Base-by-base conservation (phyloP, 2,888 invertebrate genomes). In the Hololepta plana region DNA sequence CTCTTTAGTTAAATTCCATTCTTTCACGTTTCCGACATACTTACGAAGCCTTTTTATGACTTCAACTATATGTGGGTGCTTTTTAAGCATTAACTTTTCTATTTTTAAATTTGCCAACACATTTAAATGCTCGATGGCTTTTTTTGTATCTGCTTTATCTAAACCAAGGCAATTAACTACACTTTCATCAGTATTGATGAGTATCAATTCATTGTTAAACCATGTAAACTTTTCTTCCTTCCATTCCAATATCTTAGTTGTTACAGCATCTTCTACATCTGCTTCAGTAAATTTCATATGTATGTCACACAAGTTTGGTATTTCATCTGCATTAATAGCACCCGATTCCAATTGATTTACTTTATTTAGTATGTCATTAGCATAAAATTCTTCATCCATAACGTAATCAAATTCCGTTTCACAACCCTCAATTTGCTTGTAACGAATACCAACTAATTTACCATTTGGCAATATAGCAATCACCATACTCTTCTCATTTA, bases 11-110 rank as follows among this genome's bases (percentile, higher is more conserved):
- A 72, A 57, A 37, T 72, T 70, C 84, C 84, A 84, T 9, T 71
- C 64, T 4, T 67, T 62, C 2, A 72, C 55, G 51, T 84, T 84
- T 4, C 85, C 85, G 17, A 82, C 70, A 49, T 85, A 87, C 22
- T 71, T 66, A 9, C 76, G 61, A 50, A 81, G 58, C 32, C 77
- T 37, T 40, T 75, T 73, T 26, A 84, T 64, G 1, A 81, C 82
- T 42, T 80, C 74, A 23, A 85, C 63, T 37, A 77, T 66, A 23
- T 72, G 68, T 1, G 82, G 74, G 56, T 84, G 79, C 38, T 84
- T 84, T 29, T 80, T 64, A 20, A 88, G 50, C 75, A 82, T 81
- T 12, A 82, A 51, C 1, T 73, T 68, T 33, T 72, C 72, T 12
- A 77, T 46, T 4, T 69, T 55, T 31, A 76, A 10, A 7, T 7